Conservation (phyloP, 2,113 vertebrate genomes). For the Corydoras maculifer region DNA sequence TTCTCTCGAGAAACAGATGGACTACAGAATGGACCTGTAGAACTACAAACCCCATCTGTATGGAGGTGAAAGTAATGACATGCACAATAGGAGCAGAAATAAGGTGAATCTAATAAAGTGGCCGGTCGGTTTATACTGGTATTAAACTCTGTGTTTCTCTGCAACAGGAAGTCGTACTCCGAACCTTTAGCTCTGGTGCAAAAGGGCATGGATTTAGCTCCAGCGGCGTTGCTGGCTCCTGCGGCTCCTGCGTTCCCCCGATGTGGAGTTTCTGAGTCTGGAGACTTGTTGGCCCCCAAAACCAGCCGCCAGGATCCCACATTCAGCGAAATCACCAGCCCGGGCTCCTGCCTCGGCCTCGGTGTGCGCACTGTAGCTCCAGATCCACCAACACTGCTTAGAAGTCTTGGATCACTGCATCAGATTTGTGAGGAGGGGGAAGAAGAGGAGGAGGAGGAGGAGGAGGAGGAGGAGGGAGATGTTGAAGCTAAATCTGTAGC, state of each 20-base stretch:
- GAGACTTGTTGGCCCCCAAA: constrained; percentile 57
- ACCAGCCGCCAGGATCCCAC: constrained; percentile 41
- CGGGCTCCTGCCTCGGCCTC: constrained; percentile 33
- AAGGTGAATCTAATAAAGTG: no score
- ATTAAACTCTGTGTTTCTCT: constrained; percentile 5
- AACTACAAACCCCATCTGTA: no score
- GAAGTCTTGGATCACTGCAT: constrained; percentile 68
- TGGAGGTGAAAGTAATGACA: no score
- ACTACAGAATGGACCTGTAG: no score
- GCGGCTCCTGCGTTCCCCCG: constrained; percentile 47
- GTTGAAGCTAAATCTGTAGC: background rate
- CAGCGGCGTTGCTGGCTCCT: no score
- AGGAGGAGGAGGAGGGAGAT: constrained; percentile 61
- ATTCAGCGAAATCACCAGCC: constrained; percentile 48
- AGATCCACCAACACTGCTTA: constrained; percentile 60
- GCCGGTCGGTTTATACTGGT: background rate
- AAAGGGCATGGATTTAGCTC: no score
- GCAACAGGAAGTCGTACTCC: constrained; percentile 46
- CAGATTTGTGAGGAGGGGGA: constrained; percentile 83
- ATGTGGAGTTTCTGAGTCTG: constrained; percentile 55
- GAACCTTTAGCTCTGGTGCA: constrained; percentile 36
- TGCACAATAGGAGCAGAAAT: no score
- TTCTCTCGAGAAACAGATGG: no score
- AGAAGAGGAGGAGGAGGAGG: constrained; percentile 47
- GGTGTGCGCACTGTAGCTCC: constrained; percentile 45